Percentiles rank a stretch among this genome's conserved stretches.
phyloP scores from a whole-genome alignment of 2,888 invertebrate genomes.

The Megamerina dolium region DNA sequence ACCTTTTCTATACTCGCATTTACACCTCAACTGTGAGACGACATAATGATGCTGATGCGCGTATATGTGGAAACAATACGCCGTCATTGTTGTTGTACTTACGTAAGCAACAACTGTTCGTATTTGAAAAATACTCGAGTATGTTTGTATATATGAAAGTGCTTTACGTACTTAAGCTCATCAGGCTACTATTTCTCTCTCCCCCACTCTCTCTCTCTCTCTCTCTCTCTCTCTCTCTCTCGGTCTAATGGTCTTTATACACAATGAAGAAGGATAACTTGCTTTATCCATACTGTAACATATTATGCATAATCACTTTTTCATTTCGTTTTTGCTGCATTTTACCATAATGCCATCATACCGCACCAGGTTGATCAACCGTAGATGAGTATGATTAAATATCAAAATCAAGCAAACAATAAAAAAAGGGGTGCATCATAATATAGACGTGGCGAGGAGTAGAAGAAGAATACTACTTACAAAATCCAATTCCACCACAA shows the following conservation, averaged over 20 bases:
- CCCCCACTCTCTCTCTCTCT: constrained; percentile 13
- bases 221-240: constrained; percentile 1
- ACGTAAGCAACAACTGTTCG: constrained; percentile 15
- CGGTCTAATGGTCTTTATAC: not conserved
- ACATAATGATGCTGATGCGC: no score
- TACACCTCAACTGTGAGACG: no score
- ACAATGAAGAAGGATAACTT: no score
- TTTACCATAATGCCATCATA: no score
- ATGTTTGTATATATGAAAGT: no score
- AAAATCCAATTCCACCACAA: no score
- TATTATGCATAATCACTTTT: constrained; percentile 33
- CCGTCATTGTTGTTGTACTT: no score
- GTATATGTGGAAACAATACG: no score
- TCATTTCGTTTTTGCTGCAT: no score
- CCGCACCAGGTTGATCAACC: constrained; percentile 29
- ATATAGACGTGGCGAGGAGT: no score
- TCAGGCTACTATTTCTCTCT: constrained; percentile 20
- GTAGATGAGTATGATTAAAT: constrained; percentile 20
- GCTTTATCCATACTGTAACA: no score
- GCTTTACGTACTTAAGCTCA: constrained; percentile 26
- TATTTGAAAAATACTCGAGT: no score
- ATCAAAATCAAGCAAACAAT: not conserved
- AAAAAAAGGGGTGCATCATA: constrained; percentile 14
- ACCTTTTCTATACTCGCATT: not conserved
- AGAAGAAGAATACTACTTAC: not conserved